Conservation (phyloP, 1,140 invertebrate species). For the Sitobion miscanthi region DNA sequence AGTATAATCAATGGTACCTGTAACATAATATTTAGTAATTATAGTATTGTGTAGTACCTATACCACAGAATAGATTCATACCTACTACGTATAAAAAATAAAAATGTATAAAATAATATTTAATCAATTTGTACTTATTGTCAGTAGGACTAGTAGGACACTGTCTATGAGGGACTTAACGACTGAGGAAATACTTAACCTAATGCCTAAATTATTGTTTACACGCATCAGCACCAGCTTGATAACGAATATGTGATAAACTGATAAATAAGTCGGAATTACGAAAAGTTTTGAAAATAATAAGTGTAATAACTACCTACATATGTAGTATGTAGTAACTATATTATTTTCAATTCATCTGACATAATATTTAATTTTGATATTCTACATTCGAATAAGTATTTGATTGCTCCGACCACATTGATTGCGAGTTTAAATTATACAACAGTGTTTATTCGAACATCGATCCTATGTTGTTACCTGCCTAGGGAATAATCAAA, state of each 20-base stretch:
- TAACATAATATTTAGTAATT: too few species aligned
- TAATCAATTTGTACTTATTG: too few species aligned
- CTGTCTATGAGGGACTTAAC: not conserved
- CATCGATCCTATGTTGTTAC: not conserved
- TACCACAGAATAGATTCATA: too few species aligned
- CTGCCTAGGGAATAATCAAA: not conserved
- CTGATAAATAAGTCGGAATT: not conserved
- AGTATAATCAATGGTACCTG: too few species aligned
- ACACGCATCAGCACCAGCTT: not conserved
- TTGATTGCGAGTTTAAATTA: not conserved
- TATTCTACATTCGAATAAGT: not conserved
- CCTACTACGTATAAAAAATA: too few species aligned
- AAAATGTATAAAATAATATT: too few species aligned
- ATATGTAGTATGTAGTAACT: not conserved
- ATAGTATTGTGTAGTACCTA: too few species aligned
- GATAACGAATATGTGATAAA: not conserved
- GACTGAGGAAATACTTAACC: not conserved
- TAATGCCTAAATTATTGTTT: not conserved
- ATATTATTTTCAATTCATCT: not conserved
- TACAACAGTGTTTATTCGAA: not conserved
- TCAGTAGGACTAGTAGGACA: too few species aligned
- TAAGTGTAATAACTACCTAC: too few species aligned
- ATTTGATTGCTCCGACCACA: not conserved
- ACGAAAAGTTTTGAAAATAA: not conserved
- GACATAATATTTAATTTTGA: not conserved